These are phyloP conservation scores for Anas platyrhynchos DNA, from an alignment of 2,113 vertebrate genomes.

Conservation along the genomic window DNA sequence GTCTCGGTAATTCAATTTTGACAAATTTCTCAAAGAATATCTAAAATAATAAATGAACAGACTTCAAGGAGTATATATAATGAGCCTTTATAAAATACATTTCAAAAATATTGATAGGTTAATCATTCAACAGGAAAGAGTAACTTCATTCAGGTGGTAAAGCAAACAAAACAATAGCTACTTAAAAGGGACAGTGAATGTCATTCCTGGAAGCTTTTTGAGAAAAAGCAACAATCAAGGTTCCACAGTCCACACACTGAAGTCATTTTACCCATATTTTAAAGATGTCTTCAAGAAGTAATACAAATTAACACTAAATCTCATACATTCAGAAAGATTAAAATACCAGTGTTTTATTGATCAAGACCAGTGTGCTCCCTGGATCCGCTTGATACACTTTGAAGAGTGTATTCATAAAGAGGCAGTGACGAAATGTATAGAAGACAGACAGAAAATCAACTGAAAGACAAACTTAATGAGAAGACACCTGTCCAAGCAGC, in stretches of 20 bases:
- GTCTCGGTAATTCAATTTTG: background rate
- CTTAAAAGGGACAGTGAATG: background rate
- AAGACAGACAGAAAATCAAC: background rate
- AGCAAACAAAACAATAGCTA: background rate
- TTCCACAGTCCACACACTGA: background rate
- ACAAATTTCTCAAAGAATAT: background rate
- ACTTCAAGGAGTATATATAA: background rate
- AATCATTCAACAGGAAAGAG: background rate
- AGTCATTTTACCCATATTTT: background rate
- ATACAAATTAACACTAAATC: background rate
- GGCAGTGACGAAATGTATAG: background rate
- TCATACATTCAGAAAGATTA: background rate
- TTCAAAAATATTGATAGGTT: background rate
- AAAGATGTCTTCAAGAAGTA: background rate
- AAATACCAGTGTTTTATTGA: background rate
- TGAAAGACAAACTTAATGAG: conserved; percentile 4
- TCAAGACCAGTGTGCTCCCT: background rate
- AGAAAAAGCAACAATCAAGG: background rate
- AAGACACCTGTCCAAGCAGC: background rate
- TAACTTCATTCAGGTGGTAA: background rate
- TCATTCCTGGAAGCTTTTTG: background rate
- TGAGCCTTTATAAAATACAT: background rate
- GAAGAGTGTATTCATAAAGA: background rate
- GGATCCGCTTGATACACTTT: background rate
- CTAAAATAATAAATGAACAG: background rate